Evolutionary conservation across 2,888 invertebrate species (phyloP).

Genomic region (Limnephilus marmoratus): DNA sequence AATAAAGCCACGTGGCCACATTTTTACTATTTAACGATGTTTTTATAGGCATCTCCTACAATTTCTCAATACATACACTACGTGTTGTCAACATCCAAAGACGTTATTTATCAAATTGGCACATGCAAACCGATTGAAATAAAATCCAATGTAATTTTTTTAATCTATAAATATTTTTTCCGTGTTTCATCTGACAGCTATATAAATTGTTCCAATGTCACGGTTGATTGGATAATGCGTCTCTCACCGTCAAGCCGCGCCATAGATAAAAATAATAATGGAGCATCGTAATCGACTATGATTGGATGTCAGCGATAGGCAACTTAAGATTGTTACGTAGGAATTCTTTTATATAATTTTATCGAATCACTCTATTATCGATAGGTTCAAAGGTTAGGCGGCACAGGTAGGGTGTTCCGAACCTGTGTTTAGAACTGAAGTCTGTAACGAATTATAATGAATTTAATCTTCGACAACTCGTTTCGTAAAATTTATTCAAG

Average conservation of each 20-base stretch:
- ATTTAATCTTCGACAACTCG: too few relatives aligned
- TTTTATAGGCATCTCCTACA: background rate
- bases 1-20: too few relatives aligned
- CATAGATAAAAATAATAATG: conserved; percentile 8
- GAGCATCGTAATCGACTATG: background rate
- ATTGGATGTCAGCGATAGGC: background rate
- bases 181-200: conserved; percentile 2
- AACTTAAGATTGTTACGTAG: background rate
- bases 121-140: background rate
- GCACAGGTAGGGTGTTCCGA: too few relatives aligned
- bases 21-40: too few relatives aligned
- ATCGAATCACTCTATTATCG: too few relatives aligned
- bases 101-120: too few relatives aligned
- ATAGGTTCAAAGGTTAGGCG: background rate
- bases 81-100: too few relatives aligned
- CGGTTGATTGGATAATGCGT: conserved; percentile 11
- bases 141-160: background rate
- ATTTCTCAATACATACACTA: too few relatives aligned
- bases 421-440: too few relatives aligned
- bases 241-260: background rate
- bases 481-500: too few relatives aligned
- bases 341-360: too few relatives aligned
- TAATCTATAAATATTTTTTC: background rate
- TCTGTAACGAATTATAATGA: too few relatives aligned
- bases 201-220: background rate